These are phyloP conservation scores for Gymnosoma rotundatum DNA, from an alignment of 2,888 invertebrate genomes.

Conservation along the genomic window DNA sequence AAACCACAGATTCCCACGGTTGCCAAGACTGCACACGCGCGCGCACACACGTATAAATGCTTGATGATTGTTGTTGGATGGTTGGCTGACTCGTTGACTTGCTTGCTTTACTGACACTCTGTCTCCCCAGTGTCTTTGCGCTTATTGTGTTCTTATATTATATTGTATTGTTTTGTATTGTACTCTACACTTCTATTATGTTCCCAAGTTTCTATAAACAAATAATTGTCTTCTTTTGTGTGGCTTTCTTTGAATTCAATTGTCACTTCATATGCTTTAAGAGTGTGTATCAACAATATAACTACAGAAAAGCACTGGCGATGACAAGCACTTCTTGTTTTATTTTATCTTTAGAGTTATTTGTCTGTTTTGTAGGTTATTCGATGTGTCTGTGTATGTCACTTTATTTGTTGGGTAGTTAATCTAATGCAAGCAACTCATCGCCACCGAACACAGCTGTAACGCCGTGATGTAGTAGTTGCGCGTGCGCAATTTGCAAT, in stretches of 20 bases:
- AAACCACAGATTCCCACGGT: constrained; percentile 77
- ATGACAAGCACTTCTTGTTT: too few species aligned
- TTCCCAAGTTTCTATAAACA: constrained; percentile 9
- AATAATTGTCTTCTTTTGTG: constrained; percentile 52
- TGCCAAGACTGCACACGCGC: constrained; percentile 74
- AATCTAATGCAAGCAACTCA: constrained; percentile 67
- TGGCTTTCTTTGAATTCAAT: constrained; percentile 23
- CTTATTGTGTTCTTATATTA: constrained; percentile 35
- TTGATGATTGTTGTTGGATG: constrained; percentile 42
- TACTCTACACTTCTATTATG: neutral
- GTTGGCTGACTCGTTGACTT: constrained; percentile 21
- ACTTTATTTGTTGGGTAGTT: constrained; percentile 61
- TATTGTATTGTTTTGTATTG: constrained; percentile 17
- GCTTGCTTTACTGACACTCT: constrained; percentile 45
- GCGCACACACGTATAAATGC: constrained; percentile 70
- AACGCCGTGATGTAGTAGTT: constrained; percentile 52
- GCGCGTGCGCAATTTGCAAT: constrained; percentile 74
- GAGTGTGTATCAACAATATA: constrained; percentile 31
- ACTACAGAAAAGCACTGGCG: constrained; percentile 4
- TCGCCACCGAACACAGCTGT: constrained; percentile 59
- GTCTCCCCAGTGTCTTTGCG: constrained; percentile 57
- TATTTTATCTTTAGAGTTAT: neutral
- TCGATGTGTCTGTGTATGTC: constrained; percentile 27
- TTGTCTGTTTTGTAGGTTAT: constrained; percentile 4
- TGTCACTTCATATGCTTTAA: constrained; percentile 41